Evolutionary conservation across 2,113 vertebrate genomes (phyloP).

Genomic region (Salvator merianae): DNA sequence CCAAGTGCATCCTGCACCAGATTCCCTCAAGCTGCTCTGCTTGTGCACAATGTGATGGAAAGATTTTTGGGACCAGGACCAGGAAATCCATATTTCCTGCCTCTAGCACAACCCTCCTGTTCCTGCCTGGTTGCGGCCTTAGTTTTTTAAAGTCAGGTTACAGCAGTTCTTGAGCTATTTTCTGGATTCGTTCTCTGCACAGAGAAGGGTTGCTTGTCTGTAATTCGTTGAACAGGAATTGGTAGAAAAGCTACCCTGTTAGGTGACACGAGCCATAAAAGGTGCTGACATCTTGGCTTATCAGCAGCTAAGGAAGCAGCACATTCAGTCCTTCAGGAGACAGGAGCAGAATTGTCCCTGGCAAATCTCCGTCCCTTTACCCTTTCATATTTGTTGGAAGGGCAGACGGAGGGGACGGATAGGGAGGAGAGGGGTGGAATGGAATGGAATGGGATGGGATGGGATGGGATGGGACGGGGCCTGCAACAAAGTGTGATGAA

Average conservation of each 20-base stretch:
- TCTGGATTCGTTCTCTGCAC: background rate
- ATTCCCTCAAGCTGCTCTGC: too few species aligned
- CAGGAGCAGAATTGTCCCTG: rapidly evolving
- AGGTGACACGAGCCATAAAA: background rate
- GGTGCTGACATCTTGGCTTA: background rate
- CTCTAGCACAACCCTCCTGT: too few species aligned
- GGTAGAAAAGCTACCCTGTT: background rate
- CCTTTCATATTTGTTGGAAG: background rate
- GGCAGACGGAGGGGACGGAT: too few species aligned
- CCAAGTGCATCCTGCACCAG: too few species aligned
- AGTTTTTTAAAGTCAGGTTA: too few species aligned
- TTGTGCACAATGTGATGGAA: too few species aligned
- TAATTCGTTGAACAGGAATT: rapidly evolving
- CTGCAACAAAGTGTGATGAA: background rate
- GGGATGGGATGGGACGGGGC: background rate
- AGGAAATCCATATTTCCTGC: background rate
- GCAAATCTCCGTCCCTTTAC: background rate
- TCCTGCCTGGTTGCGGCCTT: too few species aligned
- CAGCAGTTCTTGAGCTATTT: background rate
- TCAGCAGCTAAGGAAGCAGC: background rate
- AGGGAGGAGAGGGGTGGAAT: too few species aligned
- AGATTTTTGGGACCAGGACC: background rate
- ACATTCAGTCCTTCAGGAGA: rapidly evolving
- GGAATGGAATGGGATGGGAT: too few species aligned
- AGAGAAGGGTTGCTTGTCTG: background rate